Evolutionary conservation across 2,888 invertebrate genomes (phyloP), one percentile per base, ranked within the genome.

Genomic region (Eueremaeus valkanovi): DNA sequence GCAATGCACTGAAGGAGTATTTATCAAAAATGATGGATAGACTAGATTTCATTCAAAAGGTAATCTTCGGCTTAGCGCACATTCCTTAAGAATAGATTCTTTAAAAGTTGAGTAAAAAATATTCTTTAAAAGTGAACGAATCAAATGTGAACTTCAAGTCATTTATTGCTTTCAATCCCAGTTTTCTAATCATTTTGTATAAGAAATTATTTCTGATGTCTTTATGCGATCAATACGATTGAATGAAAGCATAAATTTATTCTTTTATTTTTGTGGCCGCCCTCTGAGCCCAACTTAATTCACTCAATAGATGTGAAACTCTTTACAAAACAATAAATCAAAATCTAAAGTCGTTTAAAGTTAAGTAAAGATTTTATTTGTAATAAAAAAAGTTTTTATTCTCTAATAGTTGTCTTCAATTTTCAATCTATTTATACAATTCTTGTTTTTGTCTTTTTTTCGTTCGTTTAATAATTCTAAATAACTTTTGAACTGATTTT

Each of bases 31-130:
- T 51, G 51, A 51, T 51, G 8, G n/a, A 51, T 51, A 5, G 45
- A 51, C 51, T 51, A n/a, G 21, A 51, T n/a, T 51, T n/a, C n/a
- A 51, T 51, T 51, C 51, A 51, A 21, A n/a, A 51, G 51, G 51
- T 51, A 51, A 51, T 51, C 51, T 21, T 51, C 18, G 21, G 51
- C 21, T 51, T 21, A 51, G 51, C 51, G 18, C 21, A 3, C 6
- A 51, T 21, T 51, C 51, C 6, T 36, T 5, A 21, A 1, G 21
- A 51, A 51, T 21, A n/a, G n/a, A n/a, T n/a, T n/a, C n/a, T n/a
- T n/a, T n/a, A n/a, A 51, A 51, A 51, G 6, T 51, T 51, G 21
- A 36, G 36, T 8, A 51, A 51, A 51, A 51, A n/a, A 21, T 51
- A n/a, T 51, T 6, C 11, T 45, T 16, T 45, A 16, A 16, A 45